A percentile compares a stretch with the other conserved stretches of the same genome.
These are phyloP conservation scores for Dermatophagoides farinae DNA, from an alignment of 1,140 invertebrate genomes.

Conservation along the genomic window DNA sequence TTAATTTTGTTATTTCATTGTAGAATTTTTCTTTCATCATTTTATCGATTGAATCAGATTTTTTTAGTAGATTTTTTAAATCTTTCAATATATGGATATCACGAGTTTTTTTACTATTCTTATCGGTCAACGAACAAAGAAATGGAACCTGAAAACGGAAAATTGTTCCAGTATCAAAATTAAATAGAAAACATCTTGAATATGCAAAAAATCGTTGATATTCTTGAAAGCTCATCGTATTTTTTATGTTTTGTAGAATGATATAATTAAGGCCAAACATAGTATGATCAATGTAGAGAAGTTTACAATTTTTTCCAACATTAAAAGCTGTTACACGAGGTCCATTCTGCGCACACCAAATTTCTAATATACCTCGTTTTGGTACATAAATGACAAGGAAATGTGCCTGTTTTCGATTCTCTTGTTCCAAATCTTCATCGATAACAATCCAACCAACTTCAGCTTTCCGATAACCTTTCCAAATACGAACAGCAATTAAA, in stretches of 20 bases:
- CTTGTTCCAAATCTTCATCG: conserved; percentile 31
- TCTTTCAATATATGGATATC: conserved; percentile 67
- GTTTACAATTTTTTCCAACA: conserved; percentile 39
- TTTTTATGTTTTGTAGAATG: not conserved
- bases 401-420: conserved; percentile 32
- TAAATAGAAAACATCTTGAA: conserved; percentile 5
- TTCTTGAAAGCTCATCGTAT: not conserved
- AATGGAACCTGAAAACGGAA: conserved; percentile 10
- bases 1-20: not conserved
- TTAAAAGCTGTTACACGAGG: conserved; percentile 70
- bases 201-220: not conserved
- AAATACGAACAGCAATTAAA: conserved; percentile 59
- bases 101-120: conserved; percentile 58
- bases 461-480: conserved; percentile 80
- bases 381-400: conserved; percentile 70
- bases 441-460: conserved; percentile 74
- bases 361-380: conserved; percentile 54
- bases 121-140: conserved; percentile 31
- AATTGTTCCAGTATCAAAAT: conserved; percentile 5
- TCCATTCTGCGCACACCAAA: conserved; percentile 60
- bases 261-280: conserved; percentile 12
- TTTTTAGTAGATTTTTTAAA: conserved; percentile 26
- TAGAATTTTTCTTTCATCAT: not conserved
- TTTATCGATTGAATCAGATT: not conserved
- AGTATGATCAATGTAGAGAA: conserved; percentile 6